Evolutionary conservation across 2,797 vertebrate genomes (phyloP), one percentile per base, ranked within the genome.

Genomic region (Coluber constrictor): DNA sequence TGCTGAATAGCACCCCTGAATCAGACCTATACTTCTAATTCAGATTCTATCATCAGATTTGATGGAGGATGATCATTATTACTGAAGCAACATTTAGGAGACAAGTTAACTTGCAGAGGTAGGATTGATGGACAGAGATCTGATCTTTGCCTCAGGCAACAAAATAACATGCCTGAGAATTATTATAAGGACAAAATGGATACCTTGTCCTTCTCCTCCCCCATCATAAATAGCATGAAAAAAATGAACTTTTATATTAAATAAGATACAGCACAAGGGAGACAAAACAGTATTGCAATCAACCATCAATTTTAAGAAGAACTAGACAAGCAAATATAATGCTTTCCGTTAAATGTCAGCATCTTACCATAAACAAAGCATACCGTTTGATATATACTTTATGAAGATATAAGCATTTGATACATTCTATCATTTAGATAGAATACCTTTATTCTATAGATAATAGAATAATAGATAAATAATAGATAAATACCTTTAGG

Each of bases 381-480:
- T 10, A 93, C 91, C 94, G 90, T 43, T 90, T 93, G 90, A 92
- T 94, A 15, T 89, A 79, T 93, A 37, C 59, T 92, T 93, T 0
- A 23, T 1, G 9, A 1, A 27, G 37, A 29, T 27, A 3, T 55
- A 90, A 92, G 87, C 70, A 93, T 66, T 63, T 88, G 66, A 57
- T 86, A 60, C 86, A 88, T 88, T 29, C 91, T 92, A 90, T 70
- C 93, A 25, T 90, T n/a, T n/a, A n/a, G n/a, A n/a, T n/a, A n/a
- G n/a, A n/a, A n/a, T n/a, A n/a, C n/a, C n/a, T n/a, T n/a, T n/a
- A n/a, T n/a, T n/a, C n/a, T n/a, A n/a, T n/a, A n/a, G n/a, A n/a
- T n/a, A n/a, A n/a, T n/a, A n/a, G n/a, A n/a, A n/a, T n/a, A n/a
- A n/a, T n/a, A n/a, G n/a, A n/a, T n/a, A n/a, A n/a, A n/a, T n/a